Base-by-base conservation (phyloP, 1,140 invertebrate genomes). In the Phenacoccus solenopsis region DNA sequence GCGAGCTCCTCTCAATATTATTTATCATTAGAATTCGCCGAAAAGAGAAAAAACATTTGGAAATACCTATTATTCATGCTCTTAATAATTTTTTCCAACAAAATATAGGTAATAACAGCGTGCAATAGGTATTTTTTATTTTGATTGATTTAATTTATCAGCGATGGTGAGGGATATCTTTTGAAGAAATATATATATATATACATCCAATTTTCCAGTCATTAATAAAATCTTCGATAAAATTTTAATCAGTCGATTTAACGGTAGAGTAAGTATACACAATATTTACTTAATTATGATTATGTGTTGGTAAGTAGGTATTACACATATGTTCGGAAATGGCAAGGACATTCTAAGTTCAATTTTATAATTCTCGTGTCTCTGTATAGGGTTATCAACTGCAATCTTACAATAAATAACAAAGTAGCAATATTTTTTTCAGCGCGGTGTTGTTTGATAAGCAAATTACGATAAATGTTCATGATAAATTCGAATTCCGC, bases 211-310 rank as follows among this genome's bases (percentile, higher is more conserved):
- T 32, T 32, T 32, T 32, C 30, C 30, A 32, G 30, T 32, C 13
- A 49, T 16, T 9, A 2, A 4, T 49, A 49, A 4, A 49, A 49
- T 16, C 16, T 16, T 3, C 38, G 38, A 49, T 49, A 49, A 49
- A 49, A 49, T 49, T 49, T 49, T 9, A 49, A 9, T 49, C 5
- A n/a, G 4, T 3, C 38, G 38, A 49, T 49, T 49, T 49, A 49
- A 49, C 16, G 38, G 38, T 49, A 49, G 38, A 49, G 16, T 49
- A n/a, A 49, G 20, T 9, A 32, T 32, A 49, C 38, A 49, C 13
- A 49, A 49, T 49, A 49, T 49, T 49, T 49, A 49, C 38, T n/a
- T n/a, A 49, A n/a, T n/a, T n/a, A n/a, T n/a, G n/a, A n/a, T n/a
- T n/a, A n/a, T n/a, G n/a, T n/a, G n/a, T n/a, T n/a, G n/a, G n/a